A percentile compares a stretch with the other conserved stretches of the same genome.
Conservation (phyloP, 2,113 vertebrate species). For the Cromileptes altivelis region DNA sequence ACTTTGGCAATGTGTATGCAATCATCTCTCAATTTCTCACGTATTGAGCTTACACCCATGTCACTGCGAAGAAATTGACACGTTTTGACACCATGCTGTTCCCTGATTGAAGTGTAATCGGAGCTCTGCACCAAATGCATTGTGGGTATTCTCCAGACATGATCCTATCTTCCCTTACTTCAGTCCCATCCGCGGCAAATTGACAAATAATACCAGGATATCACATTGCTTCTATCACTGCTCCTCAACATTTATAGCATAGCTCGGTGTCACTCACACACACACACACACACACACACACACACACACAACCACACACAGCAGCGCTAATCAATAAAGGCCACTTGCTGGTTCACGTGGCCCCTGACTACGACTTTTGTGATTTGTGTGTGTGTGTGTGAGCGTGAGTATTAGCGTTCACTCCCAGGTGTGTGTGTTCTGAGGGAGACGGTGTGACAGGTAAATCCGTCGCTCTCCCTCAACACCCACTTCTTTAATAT, state of each 20-base stretch:
- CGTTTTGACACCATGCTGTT: constrained; percentile 65
- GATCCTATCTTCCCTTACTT: constrained; percentile 73
- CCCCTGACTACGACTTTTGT: constrained; percentile 19
- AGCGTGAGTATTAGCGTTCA: background rate
- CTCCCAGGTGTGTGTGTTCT: constrained; percentile 3
- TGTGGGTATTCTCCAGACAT: constrained; percentile 75
- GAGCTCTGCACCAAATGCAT: constrained; percentile 73
- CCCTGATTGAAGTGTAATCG: constrained; percentile 79
- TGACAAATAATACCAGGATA: constrained; percentile 80
- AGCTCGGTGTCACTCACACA: background rate
- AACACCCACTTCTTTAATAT: constrained; percentile 62
- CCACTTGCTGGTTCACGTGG: constrained; percentile 48
- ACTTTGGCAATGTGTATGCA: constrained; percentile 29
- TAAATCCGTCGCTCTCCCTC: constrained; percentile 32
- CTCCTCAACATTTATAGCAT: constrained; percentile 49
- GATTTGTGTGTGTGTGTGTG: constrained; percentile 10
- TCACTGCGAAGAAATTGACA: constrained; percentile 72
- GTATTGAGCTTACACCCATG: constrained; percentile 60
- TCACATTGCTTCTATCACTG: constrained; percentile 68
- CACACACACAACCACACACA: constrained; percentile 14
- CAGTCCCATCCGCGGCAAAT: constrained; percentile 66
- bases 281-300: constrained; percentile 3
- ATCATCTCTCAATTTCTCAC: constrained; percentile 72
- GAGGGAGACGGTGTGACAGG: constrained; percentile 14
- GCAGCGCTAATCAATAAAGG: constrained; percentile 72